A percentile compares a stretch with the other conserved stretches of the same genome.
Conservation (phyloP, 2,797 vertebrate genomes). For the Erethizon dorsatum region DNA sequence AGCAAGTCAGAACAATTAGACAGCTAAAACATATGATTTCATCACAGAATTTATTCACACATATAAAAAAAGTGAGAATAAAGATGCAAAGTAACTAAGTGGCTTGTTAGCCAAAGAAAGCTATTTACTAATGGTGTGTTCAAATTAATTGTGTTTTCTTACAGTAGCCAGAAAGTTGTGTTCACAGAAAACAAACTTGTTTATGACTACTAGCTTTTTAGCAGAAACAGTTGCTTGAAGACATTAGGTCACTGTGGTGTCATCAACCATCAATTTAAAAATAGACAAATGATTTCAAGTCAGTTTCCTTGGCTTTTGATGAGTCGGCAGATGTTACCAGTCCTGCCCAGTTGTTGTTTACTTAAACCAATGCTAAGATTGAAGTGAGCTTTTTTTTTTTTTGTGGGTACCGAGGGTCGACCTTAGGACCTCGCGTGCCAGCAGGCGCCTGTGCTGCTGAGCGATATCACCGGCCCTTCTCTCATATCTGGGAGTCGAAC, state of each 20-base stretch:
- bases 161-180: neutral
- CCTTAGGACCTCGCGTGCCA: too few relatives aligned
- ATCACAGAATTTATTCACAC: conserved; percentile 44
- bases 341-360: neutral
- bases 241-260: neutral
- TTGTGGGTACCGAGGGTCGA: too few relatives aligned
- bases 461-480: too few relatives aligned
- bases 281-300: neutral
- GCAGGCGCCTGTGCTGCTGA: too few relatives aligned
- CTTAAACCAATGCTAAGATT: neutral
- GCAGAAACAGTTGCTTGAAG: neutral
- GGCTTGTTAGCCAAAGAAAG: conserved; percentile 41
- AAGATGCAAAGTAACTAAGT: neutral
- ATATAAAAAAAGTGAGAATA: neutral
- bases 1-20: conserved; percentile 48
- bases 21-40: neutral
- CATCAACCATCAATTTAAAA: neutral
- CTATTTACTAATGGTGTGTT: neutral
- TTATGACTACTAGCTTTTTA: conserved; percentile 1
- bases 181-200: conserved; percentile 13
- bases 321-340: neutral
- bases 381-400: neutral
- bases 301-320: conserved; percentile 6
- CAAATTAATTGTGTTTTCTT: conserved; percentile 6
- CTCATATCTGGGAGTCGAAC: too few relatives aligned